Percentiles rank a stretch among this genome's conserved stretches.
These are phyloP conservation scores for Campylorhamphus procurvoides DNA, from an alignment of 2,113 vertebrate genomes.

Conservation along the genomic window DNA sequence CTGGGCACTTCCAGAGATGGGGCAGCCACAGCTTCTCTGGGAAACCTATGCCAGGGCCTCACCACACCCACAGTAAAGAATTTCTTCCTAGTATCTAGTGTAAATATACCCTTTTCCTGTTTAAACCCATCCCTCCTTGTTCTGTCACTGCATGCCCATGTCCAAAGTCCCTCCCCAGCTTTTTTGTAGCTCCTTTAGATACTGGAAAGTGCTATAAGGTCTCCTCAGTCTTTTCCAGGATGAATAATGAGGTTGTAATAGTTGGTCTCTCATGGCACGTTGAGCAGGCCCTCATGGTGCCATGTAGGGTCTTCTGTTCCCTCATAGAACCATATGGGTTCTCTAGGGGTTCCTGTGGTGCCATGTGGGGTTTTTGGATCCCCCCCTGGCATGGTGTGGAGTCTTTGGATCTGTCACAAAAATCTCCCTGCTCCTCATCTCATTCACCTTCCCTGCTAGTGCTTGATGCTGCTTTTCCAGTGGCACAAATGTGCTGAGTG, in stretches of 20 bases:
- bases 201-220: neutral
- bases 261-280: neutral
- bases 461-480: neutral
- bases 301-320: too few relatives aligned
- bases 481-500: accelerated
- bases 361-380: neutral
- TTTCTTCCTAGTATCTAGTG: neutral
- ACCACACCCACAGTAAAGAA: neutral
- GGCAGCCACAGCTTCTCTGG: neutral
- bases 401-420: accelerated
- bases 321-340: neutral
- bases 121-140: neutral
- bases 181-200: neutral
- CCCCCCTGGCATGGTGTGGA: too few relatives aligned
- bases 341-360: neutral
- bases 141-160: neutral
- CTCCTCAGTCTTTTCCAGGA: neutral
- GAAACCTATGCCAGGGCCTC: neutral
- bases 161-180: neutral
- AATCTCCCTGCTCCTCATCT: neutral
- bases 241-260: neutral
- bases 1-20: neutral
- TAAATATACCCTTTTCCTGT: neutral
- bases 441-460: accelerated
- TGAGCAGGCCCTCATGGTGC: neutral